These are phyloP conservation scores for Cichlasoma orientale DNA, from an alignment of 2,797 vertebrate genomes.

Conservation along the genomic window DNA sequence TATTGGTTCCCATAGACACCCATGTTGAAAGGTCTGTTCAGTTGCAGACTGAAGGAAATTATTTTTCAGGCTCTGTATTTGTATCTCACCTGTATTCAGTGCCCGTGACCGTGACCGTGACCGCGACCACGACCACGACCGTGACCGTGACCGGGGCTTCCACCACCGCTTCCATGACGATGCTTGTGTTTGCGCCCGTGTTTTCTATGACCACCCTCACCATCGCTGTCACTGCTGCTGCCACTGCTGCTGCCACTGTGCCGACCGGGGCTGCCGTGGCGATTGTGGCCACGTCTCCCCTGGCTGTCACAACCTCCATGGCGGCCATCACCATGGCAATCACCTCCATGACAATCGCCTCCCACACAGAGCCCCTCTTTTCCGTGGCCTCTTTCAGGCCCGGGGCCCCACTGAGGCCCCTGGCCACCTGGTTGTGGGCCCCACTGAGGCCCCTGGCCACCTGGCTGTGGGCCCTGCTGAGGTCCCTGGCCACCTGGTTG, in stretches of 20 bases:
- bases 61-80: neutral
- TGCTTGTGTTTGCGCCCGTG: neutral
- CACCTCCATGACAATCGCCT: neutral
- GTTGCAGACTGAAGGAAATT: neutral
- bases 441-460: too few species aligned
- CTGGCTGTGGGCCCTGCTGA: too few species aligned
- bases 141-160: neutral
- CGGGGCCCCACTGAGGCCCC: neutral
- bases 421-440: too few species aligned
- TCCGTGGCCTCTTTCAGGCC: neutral
- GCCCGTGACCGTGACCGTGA: fast-evolving
- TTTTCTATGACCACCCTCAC: neutral
- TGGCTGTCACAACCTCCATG: neutral
- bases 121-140: fast-evolving
- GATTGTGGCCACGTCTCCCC: neutral
- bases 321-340: neutral
- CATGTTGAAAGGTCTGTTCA: neutral
- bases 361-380: neutral
- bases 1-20: neutral
- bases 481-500: too few species aligned
- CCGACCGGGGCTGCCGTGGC: too few species aligned
- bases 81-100: conserved; percentile 5
- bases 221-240: neutral
- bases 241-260: neutral
- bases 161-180: neutral